phyloP scores from a whole-genome alignment of 92 coral and sea anemone species.

The Parazoanthus swiftii region DNA sequence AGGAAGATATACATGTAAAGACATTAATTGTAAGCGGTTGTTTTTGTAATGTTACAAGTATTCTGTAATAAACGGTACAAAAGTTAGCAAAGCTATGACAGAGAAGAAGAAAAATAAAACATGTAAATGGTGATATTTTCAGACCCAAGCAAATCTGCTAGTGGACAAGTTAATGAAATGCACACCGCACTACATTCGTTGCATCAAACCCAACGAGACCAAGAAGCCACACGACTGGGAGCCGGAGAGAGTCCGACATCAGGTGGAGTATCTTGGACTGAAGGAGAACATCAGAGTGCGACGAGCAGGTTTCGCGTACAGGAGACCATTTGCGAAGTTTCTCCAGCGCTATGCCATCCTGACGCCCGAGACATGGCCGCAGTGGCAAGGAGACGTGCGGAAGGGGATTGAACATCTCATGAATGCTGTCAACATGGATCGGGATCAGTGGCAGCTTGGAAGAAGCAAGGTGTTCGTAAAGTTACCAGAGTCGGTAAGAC shows the following conservation, averaged over 20 bases:
- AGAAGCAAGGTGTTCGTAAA: slow-evolving; percentile 92
- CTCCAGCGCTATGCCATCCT: slow-evolving; percentile 94
- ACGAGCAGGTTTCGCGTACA: slow-evolving; percentile 98
- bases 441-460: slow-evolving; percentile 99
- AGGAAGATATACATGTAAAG: no score
- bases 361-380: slow-evolving; percentile 94
- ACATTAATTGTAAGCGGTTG: no score
- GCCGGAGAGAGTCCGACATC: slow-evolving; percentile 87
- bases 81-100: no score
- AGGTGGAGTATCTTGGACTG: slow-evolving; percentile 94
- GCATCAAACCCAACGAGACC: slow-evolving; percentile 98
- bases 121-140: not conserved
- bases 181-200: slow-evolving; percentile 98
- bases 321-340: slow-evolving; percentile 91
- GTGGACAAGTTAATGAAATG: slow-evolving; percentile 93
- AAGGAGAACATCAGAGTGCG: slow-evolving; percentile 97
- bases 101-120: no score
- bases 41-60: no score
- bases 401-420: slow-evolving; percentile 89
- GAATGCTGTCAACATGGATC: slow-evolving; percentile 96
- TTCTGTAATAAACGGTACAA: no score
- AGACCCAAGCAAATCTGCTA: slow-evolving; percentile 91
- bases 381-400: slow-evolving; percentile 86
- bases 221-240: slow-evolving; percentile 99
- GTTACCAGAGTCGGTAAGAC: slow-evolving; percentile 95